Evolutionary conservation across 2,797 vertebrate genomes (phyloP).

Genomic region (Enteromius paludinosus): DNA sequence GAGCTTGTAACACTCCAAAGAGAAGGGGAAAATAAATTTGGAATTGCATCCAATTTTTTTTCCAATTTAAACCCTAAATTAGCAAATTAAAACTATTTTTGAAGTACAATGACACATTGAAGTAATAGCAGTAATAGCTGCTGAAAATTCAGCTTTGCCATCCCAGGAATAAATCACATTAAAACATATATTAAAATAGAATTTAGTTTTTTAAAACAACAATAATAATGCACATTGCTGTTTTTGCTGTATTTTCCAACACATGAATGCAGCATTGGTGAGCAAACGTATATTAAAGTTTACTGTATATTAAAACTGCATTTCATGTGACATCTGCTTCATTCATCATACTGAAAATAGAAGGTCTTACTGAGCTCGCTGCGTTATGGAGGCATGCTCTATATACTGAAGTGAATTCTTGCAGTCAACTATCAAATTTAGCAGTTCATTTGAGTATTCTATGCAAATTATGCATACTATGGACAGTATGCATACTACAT

Average conservation of each 20-base stretch:
- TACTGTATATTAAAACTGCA: background rate
- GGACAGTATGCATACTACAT: background rate
- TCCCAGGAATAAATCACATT: too few species aligned
- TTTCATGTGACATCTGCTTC: background rate
- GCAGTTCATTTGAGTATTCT: background rate
- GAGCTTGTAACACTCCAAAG: too few species aligned
- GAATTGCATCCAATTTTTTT: too few species aligned
- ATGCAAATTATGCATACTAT: background rate
- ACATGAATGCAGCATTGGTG: background rate
- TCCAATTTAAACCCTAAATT: background rate
- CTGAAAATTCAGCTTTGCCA: background rate
- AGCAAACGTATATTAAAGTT: too few species aligned
- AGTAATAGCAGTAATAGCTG: background rate
- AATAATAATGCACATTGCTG: background rate
- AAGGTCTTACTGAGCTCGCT: background rate
- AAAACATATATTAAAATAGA: background rate
- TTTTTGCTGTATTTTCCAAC: background rate
- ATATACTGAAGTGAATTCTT: background rate
- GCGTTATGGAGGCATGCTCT: background rate
- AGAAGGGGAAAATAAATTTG: too few species aligned
- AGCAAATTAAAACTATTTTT: background rate
- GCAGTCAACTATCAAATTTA: background rate
- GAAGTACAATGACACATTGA: background rate
- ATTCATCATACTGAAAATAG: background rate
- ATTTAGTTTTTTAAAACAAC: background rate